phyloP scores from a whole-genome alignment of 2,797 vertebrate genomes.

The Liasis olivaceus region DNA sequence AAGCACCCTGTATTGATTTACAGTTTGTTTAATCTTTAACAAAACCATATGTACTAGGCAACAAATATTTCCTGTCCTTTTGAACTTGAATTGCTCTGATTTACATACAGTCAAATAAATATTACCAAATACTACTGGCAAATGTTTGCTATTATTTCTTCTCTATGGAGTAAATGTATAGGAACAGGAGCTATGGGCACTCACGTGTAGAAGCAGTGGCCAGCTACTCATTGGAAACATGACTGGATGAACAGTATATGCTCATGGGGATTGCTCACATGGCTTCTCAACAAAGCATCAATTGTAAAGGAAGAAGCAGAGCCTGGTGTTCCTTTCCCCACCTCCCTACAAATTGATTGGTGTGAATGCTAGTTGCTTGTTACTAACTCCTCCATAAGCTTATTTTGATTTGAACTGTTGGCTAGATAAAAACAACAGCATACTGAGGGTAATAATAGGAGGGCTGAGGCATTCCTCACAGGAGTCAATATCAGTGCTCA shows the following conservation, averaged over 20 bases:
- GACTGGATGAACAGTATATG: background rate
- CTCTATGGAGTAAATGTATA: background rate
- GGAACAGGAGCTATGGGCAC: background rate
- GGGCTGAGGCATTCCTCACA: background rate
- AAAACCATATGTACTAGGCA: background rate
- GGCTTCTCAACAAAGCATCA: background rate
- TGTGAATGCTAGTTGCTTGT: background rate
- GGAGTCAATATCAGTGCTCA: background rate
- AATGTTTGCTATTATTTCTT: background rate
- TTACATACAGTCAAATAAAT: background rate
- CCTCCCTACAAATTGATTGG: background rate
- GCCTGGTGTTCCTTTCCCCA: background rate
- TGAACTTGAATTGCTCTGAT: background rate
- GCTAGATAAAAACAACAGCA: background rate
- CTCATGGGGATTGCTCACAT: too few relatives aligned
- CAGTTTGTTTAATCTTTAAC: background rate
- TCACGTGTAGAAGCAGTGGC: background rate
- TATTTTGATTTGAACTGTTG: background rate
- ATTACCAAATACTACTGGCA: background rate
- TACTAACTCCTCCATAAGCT: background rate
- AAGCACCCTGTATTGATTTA: background rate
- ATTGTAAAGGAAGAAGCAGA: background rate
- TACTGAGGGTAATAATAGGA: background rate
- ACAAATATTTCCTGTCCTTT: background rate
- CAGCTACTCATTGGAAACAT: background rate